Conservation (phyloP, 2,797 vertebrate species). For the Tympanoctomys barrerae region DNA sequence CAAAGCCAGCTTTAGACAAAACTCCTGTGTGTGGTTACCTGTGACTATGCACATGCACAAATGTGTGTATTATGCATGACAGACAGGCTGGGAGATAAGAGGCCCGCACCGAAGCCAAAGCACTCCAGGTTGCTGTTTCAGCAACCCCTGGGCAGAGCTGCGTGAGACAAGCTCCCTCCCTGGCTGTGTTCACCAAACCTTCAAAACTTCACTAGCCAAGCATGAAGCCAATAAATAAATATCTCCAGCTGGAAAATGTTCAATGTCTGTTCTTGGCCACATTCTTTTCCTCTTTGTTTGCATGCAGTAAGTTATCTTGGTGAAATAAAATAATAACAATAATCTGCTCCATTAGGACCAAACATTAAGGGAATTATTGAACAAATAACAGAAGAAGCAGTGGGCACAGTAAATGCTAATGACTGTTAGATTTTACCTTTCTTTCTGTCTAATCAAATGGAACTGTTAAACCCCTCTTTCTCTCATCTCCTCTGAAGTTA, state of each 20-base stretch:
- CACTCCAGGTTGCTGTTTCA: not conserved
- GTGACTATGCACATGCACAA: rapidly evolving
- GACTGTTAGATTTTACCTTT: constrained; percentile 64
- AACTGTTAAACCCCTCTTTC: constrained; percentile 45
- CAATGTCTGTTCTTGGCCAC: constrained; percentile 42
- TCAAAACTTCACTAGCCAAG: constrained; percentile 54
- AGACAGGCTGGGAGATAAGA: constrained; percentile 54
- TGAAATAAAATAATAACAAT: constrained; percentile 87
- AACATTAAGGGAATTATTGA: constrained; percentile 84
- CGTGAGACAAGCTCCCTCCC: constrained; percentile 55
- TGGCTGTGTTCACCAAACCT: not conserved
- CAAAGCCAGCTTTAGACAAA: not conserved
- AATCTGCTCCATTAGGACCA: constrained; percentile 85
- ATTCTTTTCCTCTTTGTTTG: constrained; percentile 65
- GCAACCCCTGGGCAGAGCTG: not conserved
- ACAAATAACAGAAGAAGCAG: constrained; percentile 80
- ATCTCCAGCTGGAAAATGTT: constrained; percentile 75
- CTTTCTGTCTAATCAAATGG: constrained; percentile 75
- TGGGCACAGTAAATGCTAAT: constrained; percentile 78
- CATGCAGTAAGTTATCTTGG: constrained; percentile 82
- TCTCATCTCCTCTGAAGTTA: not conserved
- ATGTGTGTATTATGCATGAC: not conserved
- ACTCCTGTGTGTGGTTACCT: not conserved
- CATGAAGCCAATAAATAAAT: constrained; percentile 71
- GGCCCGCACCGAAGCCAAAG: not conserved